Percentiles rank a stretch among this genome's conserved stretches.
Evolutionary conservation across 2,113 vertebrate genomes (phyloP).

Genomic region (Corythaixoides concolor): DNA sequence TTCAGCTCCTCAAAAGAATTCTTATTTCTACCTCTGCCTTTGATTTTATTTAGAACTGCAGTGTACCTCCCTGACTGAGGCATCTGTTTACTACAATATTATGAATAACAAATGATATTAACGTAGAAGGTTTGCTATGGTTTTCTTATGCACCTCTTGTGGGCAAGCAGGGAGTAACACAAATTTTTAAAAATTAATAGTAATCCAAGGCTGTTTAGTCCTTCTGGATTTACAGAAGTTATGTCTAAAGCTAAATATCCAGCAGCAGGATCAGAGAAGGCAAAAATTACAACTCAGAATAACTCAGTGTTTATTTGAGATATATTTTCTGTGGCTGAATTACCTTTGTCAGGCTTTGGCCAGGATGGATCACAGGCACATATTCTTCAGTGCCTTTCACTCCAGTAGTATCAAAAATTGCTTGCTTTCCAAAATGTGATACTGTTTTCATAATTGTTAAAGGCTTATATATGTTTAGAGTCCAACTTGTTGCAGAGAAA

Average conservation of each 20-base stretch:
- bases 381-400: not conserved
- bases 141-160: not conserved
- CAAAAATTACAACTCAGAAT: not conserved
- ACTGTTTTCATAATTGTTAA: not conserved
- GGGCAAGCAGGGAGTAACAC: not conserved
- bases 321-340: not conserved
- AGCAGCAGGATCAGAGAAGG: not conserved
- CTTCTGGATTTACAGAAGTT: not conserved
- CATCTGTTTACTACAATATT: not conserved
- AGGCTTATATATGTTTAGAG: not conserved
- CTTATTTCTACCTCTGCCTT: not conserved
- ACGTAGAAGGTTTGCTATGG: not conserved
- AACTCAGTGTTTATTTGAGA: not conserved
- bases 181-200: not conserved
- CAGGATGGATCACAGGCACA: not conserved
- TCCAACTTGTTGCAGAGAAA: not conserved
- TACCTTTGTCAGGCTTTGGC: not conserved
- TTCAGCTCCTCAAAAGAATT: not conserved
- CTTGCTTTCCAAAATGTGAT: not conserved
- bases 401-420: not conserved
- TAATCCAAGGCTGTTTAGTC: not conserved
- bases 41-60: not conserved
- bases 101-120: not conserved
- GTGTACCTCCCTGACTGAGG: not conserved
- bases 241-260: not conserved